Percentiles rank a stretch among this genome's conserved stretches.
Conservation (phyloP, 2,888 invertebrate species). For the Agrotis exclamationis region DNA sequence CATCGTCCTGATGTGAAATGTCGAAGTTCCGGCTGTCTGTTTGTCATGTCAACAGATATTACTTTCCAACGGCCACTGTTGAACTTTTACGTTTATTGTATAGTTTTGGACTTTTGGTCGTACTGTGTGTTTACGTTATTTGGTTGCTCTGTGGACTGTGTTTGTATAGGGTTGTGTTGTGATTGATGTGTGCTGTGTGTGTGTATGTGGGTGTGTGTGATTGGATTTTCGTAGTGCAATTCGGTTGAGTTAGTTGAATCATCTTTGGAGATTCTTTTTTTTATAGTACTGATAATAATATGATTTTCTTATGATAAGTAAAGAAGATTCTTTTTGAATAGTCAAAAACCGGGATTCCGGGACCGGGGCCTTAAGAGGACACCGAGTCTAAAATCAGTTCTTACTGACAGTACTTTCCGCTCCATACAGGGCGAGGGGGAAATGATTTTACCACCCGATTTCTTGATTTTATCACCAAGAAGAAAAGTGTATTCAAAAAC, state of each 20-base stretch:
- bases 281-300: no score
- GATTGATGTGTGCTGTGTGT: conserved; percentile 10
- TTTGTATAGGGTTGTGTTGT: conserved; percentile 1
- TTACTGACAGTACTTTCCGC: no score
- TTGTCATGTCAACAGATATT: conserved; percentile 73
- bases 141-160: background rate
- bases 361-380: no score
- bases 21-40: conserved; percentile 70
- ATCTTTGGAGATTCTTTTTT: background rate
- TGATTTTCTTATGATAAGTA: no score
- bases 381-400: no score
- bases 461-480: no score
- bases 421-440: no score
- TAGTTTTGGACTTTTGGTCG: conserved; percentile 25
- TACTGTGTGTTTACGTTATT: conserved; percentile 31
- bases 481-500: no score
- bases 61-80: conserved; percentile 58
- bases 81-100: conserved; percentile 46
- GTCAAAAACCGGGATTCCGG: no score
- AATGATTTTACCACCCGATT: no score
- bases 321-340: no score
- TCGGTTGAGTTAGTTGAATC: background rate
- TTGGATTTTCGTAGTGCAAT: conserved; percentile 18
- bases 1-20: conserved; percentile 68
- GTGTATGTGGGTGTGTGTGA: background rate